phyloP scores from a whole-genome alignment of 2,113 vertebrate genomes.

The Sciurus niger region DNA sequence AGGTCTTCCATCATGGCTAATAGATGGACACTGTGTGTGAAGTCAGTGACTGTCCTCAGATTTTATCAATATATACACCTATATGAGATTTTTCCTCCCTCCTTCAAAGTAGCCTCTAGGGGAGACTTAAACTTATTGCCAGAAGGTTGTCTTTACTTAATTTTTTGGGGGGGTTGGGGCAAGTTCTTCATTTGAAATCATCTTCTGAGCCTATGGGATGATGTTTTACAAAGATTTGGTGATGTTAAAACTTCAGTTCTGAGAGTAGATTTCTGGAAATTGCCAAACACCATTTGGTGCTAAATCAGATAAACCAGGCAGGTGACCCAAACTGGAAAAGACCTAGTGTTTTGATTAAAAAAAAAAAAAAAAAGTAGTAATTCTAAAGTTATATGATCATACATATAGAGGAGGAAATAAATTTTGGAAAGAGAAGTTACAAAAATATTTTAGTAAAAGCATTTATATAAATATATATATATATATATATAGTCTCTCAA shows the following conservation, averaged over 20 bases:
- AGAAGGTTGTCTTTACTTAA: neutral
- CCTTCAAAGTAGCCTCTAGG: neutral
- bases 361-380: neutral
- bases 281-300: neutral
- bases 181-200: constrained; percentile 21
- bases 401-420: neutral
- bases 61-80: neutral
- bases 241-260: neutral
- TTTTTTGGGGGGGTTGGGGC: neutral
- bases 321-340: neutral
- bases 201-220: neutral
- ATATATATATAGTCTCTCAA: constrained; percentile 9
- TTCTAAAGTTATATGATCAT: neutral
- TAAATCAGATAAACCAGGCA: neutral
- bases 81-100: neutral
- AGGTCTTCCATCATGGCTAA: neutral
- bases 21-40: neutral
- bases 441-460: constrained; percentile 50
- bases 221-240: neutral
- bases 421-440: neutral
- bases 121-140: neutral
- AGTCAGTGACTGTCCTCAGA: neutral
- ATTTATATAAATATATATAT: neutral
- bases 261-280: neutral
- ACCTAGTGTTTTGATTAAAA: neutral